Conservation (phyloP, 2,113 vertebrate genomes). For the Menura novaehollandiae region DNA sequence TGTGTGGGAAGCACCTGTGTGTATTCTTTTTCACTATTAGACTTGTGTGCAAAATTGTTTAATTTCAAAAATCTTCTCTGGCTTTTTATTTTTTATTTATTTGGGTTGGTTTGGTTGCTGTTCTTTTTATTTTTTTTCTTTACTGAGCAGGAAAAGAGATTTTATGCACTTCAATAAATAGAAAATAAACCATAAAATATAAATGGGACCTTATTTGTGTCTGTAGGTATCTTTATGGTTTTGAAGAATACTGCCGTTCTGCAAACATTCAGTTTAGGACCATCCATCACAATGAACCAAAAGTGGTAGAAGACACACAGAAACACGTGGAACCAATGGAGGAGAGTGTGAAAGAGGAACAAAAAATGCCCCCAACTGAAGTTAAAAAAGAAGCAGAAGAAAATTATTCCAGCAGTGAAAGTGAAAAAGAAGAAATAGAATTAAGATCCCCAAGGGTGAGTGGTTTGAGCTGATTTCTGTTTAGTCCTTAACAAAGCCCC, state of each 20-base stretch:
- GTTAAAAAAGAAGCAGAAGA: slow-evolving; percentile 74
- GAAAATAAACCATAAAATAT: not conserved
- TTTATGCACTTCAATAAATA: not conserved
- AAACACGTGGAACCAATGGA: slow-evolving; percentile 73
- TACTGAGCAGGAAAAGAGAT: not conserved
- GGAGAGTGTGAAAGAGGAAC: slow-evolving; percentile 65
- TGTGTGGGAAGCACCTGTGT: not conserved
- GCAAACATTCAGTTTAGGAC: slow-evolving; percentile 95
- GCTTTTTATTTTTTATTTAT: not conserved
- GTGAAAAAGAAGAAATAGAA: slow-evolving; percentile 80
- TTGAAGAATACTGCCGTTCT: slow-evolving; percentile 96
- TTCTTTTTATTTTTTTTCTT: no score
- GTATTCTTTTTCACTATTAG: not conserved
- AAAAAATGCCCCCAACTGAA: slow-evolving; percentile 67
- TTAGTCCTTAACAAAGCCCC: not conserved
- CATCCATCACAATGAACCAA: slow-evolving; percentile 90
- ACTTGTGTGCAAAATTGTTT: not conserved
- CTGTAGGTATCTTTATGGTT: slow-evolving; percentile 93
- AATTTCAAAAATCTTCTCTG: not conserved
- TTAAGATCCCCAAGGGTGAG: slow-evolving; percentile 85
- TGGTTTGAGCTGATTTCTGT: not conserved
- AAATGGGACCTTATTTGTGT: not conserved
- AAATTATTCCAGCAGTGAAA: slow-evolving; percentile 80
- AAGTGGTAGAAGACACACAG: slow-evolving; percentile 70
- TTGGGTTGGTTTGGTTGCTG: not conserved